A percentile compares a stretch with the other conserved stretches of the same genome.
Evolutionary conservation across 1,140 invertebrate species (phyloP).

Genomic region (Matsumurasca onukii): DNA sequence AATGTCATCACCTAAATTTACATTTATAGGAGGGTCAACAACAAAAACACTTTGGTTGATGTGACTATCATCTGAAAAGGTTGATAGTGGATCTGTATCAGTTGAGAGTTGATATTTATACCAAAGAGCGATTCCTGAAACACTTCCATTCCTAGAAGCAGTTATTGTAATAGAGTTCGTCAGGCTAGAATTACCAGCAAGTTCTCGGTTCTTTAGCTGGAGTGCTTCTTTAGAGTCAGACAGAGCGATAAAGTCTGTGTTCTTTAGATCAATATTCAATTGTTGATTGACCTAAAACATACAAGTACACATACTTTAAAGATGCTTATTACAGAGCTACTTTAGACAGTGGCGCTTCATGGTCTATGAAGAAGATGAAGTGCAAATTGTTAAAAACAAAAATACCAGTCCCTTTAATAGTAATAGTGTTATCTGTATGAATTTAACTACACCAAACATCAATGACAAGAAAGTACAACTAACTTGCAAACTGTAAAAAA

Average conservation of each 20-base stretch:
- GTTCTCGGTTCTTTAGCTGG: not conserved
- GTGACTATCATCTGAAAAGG: not conserved
- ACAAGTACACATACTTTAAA: not conserved
- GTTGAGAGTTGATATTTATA: not conserved
- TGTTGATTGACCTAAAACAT: constrained; percentile 1
- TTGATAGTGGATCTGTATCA: not conserved
- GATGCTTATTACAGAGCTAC: not conserved
- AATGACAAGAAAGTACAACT: no score
- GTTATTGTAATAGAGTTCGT: not conserved
- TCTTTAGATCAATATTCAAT: not conserved
- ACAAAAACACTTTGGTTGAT: constrained; percentile 16
- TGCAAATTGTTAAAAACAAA: not conserved
- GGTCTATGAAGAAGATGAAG: not conserved
- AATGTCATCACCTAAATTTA: not conserved
- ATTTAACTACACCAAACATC: no score
- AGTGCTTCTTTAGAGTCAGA: not conserved
- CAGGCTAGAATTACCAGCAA: not conserved
- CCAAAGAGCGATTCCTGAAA: not conserved
- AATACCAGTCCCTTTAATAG: not conserved
- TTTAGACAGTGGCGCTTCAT: not conserved
- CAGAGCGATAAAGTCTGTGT: not conserved
- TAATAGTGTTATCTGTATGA: not conserved
- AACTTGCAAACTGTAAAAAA: no score
- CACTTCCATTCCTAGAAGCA: not conserved
- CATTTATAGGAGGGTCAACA: constrained; percentile 9